Base-by-base conservation (phyloP, 1,140 invertebrate genomes). In the Diabrotica undecimpunctata region DNA sequence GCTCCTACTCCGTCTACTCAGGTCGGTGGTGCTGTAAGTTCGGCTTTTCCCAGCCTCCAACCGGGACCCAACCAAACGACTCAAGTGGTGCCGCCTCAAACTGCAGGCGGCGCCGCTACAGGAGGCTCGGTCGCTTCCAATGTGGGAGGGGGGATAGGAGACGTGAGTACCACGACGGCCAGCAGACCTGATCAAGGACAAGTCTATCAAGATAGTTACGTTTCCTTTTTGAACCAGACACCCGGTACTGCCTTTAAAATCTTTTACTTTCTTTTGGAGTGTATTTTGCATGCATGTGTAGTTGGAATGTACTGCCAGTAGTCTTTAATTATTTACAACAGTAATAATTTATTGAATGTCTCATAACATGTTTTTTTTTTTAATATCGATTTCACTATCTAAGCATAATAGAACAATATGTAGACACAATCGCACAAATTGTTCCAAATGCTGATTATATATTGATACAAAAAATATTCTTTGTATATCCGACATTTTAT, bases 201-300 rank as follows among this genome's bases (percentile, higher is more conserved):
- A 67, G 78, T 83, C 76, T 87, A 86, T 75, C 87, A 88, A 79
- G 86, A 87, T 81, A 87, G 85, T 79, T 88, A 87, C 76, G 85
- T 87, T 75, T 87, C 86, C 67, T 88, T 87, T 79, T 83, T 87
- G 74, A 87, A 85, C 76, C 82, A 84, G 74, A 82, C 84, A 72
- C 83, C 80, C 71, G 83, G 79, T 80, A 82, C 78, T 74, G 73
- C 75, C 74, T 75, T 75, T 72, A 65, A 71, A 69, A 60, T 70
- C 65, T 74, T 71, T 73, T 75, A 69, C 64, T 74, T 73, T 76
- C 64, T 66, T 66, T 70, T 69, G 68, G 62, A 64, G 67, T 68
- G 66, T 70, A 64, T 53, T 64, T 64, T 66, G 62, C 64, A 69
- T 66, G 64, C 64, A 69, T 66, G 67, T 55, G 54, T 51, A 55